Base-by-base conservation (phyloP, 1,140 invertebrate species). In the Mactra quadrangularis region DNA sequence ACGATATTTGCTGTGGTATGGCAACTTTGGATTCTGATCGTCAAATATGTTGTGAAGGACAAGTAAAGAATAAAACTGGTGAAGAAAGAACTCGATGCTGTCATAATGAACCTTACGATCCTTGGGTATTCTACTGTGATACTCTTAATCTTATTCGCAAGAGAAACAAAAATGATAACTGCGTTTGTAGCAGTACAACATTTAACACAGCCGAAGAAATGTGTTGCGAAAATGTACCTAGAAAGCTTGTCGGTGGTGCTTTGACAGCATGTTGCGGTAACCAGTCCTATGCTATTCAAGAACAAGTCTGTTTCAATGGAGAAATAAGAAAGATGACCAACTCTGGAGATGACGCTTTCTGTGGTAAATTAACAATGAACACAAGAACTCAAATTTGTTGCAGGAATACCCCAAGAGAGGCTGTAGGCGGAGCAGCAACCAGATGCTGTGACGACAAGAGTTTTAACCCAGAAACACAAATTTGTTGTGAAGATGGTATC, bases 331-430 rank as follows among this genome's bases (percentile, higher is more conserved):
- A 75, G 22, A 82, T 64, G 35, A 55, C 22, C 7, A 71, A 75
- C 15, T 1, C 70, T 1, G 59, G 47, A 7, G 79, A 82, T 25
- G 60, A 74, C 52, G 25, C 59, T 15, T 82, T 64, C 47, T 82
- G 79, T 74, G 79, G 79, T 27, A 55, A 82, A 53, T 50, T 45
- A 25, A 82, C 79, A 41, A 74, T 82, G 29, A 66, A 82, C 22
- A 62, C 71, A 19, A 52, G 38, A 19, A 74, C 66, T 38, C 79
- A 82, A 55, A 57, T 82, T 19, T 82, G 79, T 53, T 82, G 79
- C 50, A 19, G 47, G 6, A 57, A 70, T 62, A 74, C 52, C 1
- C 70, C 79, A 53, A 52, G 62, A 66, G 59, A 64, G 7, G 70
- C 70, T 53, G 47, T 75, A 9, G 47, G 17, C 9, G 79, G 79